Percentiles rank a stretch among this genome's conserved stretches.
Conservation (phyloP, 2,888 invertebrate species). For the Stenodema calcarata region DNA sequence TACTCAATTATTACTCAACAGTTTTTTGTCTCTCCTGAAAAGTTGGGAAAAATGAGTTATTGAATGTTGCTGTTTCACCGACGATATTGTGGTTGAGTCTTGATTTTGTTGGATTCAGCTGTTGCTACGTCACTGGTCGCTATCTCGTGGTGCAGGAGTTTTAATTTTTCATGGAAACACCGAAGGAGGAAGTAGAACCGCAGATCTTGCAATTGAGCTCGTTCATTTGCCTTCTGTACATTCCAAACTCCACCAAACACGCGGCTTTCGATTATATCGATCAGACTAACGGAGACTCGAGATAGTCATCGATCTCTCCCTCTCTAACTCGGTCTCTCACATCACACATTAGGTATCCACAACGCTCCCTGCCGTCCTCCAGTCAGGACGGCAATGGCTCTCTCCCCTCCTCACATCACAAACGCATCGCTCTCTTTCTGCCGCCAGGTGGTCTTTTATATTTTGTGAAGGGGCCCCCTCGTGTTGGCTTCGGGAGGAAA, state of each 20-base stretch:
- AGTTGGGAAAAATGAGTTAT: no score
- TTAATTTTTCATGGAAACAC: no score
- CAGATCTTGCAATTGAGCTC: neutral
- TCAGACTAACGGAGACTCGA: neutral
- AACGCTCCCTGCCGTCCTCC: neutral
- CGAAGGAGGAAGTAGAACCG: neutral
- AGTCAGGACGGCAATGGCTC: neutral
- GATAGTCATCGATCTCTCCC: neutral
- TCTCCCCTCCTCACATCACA: neutral
- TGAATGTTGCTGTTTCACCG: no score
- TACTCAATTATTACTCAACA: no score
- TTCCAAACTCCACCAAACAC: no score
- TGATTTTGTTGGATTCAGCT: no score
- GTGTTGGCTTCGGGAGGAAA: neutral
- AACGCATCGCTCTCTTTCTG: neutral
- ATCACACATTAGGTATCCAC: neutral
- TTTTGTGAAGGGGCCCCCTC: neutral
- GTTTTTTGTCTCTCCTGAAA: no score
- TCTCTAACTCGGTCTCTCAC: neutral
- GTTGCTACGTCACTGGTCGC: no score
- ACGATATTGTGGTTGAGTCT: no score
- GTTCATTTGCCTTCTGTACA: neutral
- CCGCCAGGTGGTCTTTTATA: slow-evolving; percentile 11
- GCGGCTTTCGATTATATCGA: neutral
- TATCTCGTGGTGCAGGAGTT: no score